Conservation (phyloP, 2,797 vertebrate genomes). For the Poecilia picta region DNA sequence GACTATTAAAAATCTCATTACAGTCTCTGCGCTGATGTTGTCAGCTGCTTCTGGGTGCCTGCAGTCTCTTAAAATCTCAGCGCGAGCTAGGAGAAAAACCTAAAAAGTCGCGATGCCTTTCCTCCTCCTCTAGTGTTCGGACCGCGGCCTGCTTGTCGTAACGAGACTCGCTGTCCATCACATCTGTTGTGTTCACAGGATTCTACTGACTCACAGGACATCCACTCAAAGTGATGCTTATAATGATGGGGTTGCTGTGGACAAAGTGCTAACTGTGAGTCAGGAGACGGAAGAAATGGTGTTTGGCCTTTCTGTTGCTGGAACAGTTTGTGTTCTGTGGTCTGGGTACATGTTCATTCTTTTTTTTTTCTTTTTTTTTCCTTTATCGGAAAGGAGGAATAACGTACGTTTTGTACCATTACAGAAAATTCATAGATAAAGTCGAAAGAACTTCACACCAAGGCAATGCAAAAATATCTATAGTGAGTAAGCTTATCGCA, state of each 20-base stretch:
- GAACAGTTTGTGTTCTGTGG: background rate
- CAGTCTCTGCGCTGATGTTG: background rate
- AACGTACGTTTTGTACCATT: background rate
- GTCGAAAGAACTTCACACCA: background rate
- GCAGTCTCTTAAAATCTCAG: constrained; percentile 14
- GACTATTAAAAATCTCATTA: constrained; percentile 22
- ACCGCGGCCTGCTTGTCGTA: constrained; percentile 24
- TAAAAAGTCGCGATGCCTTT: constrained; percentile 17
- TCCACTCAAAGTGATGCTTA: constrained; percentile 20
- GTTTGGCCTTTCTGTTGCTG: background rate
- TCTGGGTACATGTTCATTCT: background rate
- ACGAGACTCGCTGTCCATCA: constrained; percentile 44
- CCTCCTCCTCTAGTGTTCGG: constrained; percentile 4
- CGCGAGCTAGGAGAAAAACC: constrained; percentile 1
- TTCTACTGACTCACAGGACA: constrained; percentile 1
- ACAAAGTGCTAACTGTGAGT: background rate
- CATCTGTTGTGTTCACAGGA: constrained; percentile 6
- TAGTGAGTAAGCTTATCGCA: no score
- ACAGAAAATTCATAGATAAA: background rate
- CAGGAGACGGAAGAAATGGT: background rate
- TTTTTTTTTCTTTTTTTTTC: no score
- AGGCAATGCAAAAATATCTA: background rate
- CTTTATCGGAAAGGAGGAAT: background rate
- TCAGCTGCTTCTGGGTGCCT: background rate
- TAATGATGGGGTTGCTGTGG: background rate